A percentile compares a stretch with the other conserved stretches of the same genome.
Conservation (phyloP, 2,888 invertebrate genomes). For the Spialia ferax region DNA sequence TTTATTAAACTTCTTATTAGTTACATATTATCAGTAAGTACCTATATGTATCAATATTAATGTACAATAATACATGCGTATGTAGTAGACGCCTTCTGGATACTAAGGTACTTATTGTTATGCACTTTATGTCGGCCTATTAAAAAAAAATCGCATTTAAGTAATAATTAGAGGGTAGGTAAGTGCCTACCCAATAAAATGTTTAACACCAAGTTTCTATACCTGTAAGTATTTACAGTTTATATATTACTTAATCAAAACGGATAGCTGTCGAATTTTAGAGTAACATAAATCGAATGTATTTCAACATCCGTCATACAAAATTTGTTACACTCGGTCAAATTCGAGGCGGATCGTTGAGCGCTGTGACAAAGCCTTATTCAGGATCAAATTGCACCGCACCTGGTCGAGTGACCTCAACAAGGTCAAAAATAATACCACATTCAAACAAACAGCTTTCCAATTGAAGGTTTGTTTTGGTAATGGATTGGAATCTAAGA, state of each 20-base stretch:
- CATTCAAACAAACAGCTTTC: slow-evolving; percentile 25
- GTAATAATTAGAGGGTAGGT: too few relatives aligned
- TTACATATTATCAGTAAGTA: too few relatives aligned
- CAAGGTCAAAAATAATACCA: slow-evolving; percentile 52
- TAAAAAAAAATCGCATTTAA: too few relatives aligned
- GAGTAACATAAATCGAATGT: slow-evolving; percentile 35
- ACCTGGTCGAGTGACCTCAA: slow-evolving; percentile 52
- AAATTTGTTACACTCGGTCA: slow-evolving; percentile 60
- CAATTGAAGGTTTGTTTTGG: neutral
- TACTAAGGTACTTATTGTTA: too few relatives aligned
- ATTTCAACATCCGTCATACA: slow-evolving; percentile 52
- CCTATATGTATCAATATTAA: too few relatives aligned
- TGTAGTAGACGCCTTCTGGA: too few relatives aligned
- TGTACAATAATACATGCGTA: too few relatives aligned
- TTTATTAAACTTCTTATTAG: too few relatives aligned
- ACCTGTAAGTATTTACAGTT: neutral
- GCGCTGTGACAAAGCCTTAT: slow-evolving; percentile 57
- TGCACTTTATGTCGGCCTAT: too few relatives aligned
- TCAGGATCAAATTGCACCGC: slow-evolving; percentile 59
- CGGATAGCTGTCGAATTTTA: slow-evolving; percentile 25
- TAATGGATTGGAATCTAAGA: slow-evolving; percentile 22
- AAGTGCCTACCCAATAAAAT: neutral
- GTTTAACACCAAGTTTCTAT: neutral
- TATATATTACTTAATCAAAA: slow-evolving; percentile 23
- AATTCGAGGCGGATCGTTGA: slow-evolving; percentile 54